phyloP scores from a whole-genome alignment of 2,888 invertebrate genomes.

The Eupithecia pulchellata region DNA sequence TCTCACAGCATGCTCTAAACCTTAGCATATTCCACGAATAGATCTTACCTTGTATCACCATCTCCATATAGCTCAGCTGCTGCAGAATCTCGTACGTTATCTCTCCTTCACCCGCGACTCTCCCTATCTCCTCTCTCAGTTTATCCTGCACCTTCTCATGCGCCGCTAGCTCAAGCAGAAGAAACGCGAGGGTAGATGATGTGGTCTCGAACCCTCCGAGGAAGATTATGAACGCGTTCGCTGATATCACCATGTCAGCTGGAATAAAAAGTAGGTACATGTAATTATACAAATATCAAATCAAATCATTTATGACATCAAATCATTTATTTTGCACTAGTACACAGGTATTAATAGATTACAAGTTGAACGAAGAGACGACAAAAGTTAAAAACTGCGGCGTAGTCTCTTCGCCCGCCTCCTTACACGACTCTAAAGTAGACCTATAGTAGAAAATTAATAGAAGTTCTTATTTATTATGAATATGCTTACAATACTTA shows the following conservation, averaged over 20 bases:
- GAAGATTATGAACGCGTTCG: constrained; percentile 86
- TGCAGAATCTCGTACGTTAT: constrained; percentile 81
- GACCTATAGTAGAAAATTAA: no score
- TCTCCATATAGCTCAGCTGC: constrained; percentile 84
- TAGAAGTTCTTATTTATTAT: no score
- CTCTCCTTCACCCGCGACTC: constrained; percentile 64
- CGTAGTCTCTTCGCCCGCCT: no score
- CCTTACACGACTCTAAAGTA: no score
- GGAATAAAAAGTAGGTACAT: constrained; percentile 41
- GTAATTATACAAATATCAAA: background rate
- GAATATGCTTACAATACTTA: no score
- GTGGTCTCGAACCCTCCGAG: constrained; percentile 87
- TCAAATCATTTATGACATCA: no score
- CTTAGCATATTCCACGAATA: background rate
- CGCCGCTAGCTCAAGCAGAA: constrained; percentile 83
- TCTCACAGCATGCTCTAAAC: background rate
- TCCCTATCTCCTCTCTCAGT: constrained; percentile 77
- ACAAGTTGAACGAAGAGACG: no score
- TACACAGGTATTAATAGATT: no score
- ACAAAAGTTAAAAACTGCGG: no score
- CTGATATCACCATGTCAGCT: constrained; percentile 84
- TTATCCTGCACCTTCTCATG: constrained; percentile 81
- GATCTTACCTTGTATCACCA: constrained; percentile 83
- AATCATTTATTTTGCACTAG: no score
- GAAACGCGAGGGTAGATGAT: constrained; percentile 83